These are phyloP conservation scores for Eurytoma californica DNA, from an alignment of 2,888 invertebrate genomes.

Conservation along the genomic window DNA sequence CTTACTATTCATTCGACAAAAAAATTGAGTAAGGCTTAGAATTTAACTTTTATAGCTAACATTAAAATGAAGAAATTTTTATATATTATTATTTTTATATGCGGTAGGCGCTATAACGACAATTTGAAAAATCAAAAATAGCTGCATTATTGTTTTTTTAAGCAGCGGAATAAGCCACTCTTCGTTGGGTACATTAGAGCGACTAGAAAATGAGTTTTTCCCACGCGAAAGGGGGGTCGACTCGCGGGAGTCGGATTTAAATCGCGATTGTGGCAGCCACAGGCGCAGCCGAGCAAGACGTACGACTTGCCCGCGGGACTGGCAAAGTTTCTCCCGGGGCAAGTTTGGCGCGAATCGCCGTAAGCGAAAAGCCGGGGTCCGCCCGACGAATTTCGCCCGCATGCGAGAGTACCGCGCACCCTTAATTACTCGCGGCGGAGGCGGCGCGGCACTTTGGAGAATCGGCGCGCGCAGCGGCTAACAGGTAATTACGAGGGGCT, in stretches of 20 bases:
- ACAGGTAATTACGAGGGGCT: conserved; percentile 63
- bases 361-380: background rate
- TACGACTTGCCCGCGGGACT: background rate
- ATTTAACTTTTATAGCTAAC: too few species aligned
- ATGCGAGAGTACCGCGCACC: conserved; percentile 50
- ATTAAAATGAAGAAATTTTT: too few species aligned
- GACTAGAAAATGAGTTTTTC: conserved; percentile 8
- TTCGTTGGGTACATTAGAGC: background rate
- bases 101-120: too few species aligned
- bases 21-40: too few species aligned
- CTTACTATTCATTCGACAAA: too few species aligned
- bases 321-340: conserved; percentile 15
- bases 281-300: background rate
- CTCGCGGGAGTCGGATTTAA: conserved; percentile 9
- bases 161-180: too few species aligned
- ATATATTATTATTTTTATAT: too few species aligned
- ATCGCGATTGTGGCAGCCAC: conserved; percentile 5
- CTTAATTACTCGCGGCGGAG: conserved; percentile 62
- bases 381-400: conserved; percentile 62
- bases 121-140: too few species aligned
- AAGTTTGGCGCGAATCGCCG: background rate
- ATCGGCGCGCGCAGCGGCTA: conserved; percentile 38
- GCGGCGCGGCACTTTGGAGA: conserved; percentile 36
- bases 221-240: background rate
- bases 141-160: too few species aligned